Conservation (phyloP, 2,888 invertebrate genomes). For the Pteria penguin region DNA sequence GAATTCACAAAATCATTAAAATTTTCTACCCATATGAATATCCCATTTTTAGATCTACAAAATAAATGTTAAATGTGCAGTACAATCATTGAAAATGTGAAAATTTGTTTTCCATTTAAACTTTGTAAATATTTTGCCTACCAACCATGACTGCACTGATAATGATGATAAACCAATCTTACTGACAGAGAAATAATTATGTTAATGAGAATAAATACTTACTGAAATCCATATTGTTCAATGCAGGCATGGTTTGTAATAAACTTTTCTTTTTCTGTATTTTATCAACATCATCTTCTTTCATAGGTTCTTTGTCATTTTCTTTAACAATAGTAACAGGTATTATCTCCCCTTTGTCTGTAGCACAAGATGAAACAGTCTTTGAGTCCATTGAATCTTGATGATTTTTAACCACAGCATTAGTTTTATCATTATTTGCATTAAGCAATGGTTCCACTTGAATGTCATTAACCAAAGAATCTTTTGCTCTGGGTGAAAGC, state of each 20-base stretch:
- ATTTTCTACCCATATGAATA: too few species aligned
- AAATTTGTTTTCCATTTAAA: too few species aligned
- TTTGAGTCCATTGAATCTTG: too few species aligned
- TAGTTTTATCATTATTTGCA: not conserved
- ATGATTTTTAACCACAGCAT: not conserved
- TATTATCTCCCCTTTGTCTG: conserved; percentile 72
- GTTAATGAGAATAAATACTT: conserved; percentile 13
- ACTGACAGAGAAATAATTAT: not conserved
- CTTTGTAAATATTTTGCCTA: too few species aligned
- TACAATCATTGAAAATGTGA: too few species aligned
- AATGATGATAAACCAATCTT: too few species aligned
- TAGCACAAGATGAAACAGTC: conserved; percentile 37
- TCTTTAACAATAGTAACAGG: conserved; percentile 65
- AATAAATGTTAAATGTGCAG: too few species aligned
- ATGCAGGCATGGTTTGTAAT: conserved; percentile 36
- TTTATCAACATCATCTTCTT: conserved; percentile 1
- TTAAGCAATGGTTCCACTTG: conserved; percentile 37
- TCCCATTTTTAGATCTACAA: too few species aligned
- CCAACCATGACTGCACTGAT: too few species aligned
- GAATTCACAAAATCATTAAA: too few species aligned
- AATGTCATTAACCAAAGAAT: conserved; percentile 55
- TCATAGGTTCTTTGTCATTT: conserved; percentile 29
- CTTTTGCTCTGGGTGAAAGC: conserved; percentile 63
- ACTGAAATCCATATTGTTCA: conserved; percentile 34
- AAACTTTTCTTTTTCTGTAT: conserved; percentile 10